These are phyloP conservation scores for Hyles vespertilio DNA, from an alignment of 1,140 invertebrate species.

Conservation along the genomic window DNA sequence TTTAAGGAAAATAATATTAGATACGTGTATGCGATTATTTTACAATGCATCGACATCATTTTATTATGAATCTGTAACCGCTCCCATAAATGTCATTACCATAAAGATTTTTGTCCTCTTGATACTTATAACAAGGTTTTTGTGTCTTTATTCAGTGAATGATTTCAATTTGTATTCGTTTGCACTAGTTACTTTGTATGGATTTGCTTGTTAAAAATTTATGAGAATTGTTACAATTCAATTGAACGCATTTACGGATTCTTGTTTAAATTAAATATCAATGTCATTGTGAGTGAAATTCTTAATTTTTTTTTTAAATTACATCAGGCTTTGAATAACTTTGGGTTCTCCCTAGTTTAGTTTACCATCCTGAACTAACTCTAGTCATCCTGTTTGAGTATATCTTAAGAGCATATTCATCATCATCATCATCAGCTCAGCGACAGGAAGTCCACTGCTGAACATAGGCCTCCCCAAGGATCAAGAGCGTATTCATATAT, in stretches of 20 bases:
- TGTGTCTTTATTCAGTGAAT: conserved; percentile 8
- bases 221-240: not conserved
- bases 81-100: conserved; percentile 44
- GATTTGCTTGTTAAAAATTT: not conserved
- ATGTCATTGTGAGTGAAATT: too few relatives aligned
- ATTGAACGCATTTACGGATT: not conserved
- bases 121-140: conserved; percentile 36
- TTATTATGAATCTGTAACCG: conserved; percentile 67
- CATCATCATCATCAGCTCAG: too few relatives aligned
- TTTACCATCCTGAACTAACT: too few relatives aligned
- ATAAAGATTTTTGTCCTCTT: conserved; percentile 48
- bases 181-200: not conserved
- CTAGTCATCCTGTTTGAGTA: too few relatives aligned
- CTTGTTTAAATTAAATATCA: too few relatives aligned
- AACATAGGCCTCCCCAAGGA: too few relatives aligned
- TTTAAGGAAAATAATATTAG: conserved; percentile 46
- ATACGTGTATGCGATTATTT: conserved; percentile 36
- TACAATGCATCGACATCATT: conserved; percentile 57
- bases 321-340: too few relatives aligned
- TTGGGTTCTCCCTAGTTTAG: too few relatives aligned
- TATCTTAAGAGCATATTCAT: too few relatives aligned
- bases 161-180: conserved; percentile 2
- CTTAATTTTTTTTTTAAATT: too few relatives aligned
- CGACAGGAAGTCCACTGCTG: too few relatives aligned
- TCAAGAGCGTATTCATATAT: too few relatives aligned